Evolutionary conservation across 2,113 vertebrate species (phyloP).

Genomic region (Callorhinus ursinus): DNA sequence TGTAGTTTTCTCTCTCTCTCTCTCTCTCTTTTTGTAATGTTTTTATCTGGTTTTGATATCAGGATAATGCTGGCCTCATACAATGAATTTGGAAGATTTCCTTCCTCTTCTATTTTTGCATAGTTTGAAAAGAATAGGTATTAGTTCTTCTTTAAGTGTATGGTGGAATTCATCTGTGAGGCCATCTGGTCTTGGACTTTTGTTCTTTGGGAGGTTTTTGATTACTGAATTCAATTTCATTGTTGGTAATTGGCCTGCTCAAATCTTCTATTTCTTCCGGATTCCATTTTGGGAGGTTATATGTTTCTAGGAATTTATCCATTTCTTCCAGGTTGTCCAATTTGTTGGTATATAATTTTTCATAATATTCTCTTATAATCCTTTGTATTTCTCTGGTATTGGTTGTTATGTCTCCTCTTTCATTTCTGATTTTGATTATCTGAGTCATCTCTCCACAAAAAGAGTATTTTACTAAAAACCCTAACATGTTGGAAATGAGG

Average conservation of each 20-base stretch:
- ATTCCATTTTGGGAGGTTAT: not conserved
- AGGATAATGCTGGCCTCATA: not conserved
- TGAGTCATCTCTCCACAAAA: not conserved
- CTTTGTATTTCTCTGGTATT: not conserved
- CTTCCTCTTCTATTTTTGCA: not conserved
- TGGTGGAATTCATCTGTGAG: not conserved
- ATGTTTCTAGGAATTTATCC: not conserved
- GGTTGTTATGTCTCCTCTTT: not conserved
- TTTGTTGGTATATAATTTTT: not conserved
- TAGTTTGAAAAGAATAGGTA: not conserved
- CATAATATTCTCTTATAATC: not conserved
- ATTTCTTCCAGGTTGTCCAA: not conserved
- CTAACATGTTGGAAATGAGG: not conserved
- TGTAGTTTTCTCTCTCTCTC: not conserved
- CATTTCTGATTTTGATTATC: not conserved
- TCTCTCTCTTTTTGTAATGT: not conserved
- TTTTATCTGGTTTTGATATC: not conserved
- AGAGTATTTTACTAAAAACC: not conserved
- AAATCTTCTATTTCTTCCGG: not conserved
- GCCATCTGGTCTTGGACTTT: not conserved
- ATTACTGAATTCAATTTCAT: not conserved
- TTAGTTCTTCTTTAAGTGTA: not conserved
- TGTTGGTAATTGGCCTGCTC: not conserved
- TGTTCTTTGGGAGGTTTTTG: not conserved
- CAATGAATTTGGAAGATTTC: not conserved